Evolutionary conservation across 53 echinoderm and acorn worm genomes (phyloP), one percentile per base, ranked within the genome.

Genomic region (Patiria pectinifera): DNA sequence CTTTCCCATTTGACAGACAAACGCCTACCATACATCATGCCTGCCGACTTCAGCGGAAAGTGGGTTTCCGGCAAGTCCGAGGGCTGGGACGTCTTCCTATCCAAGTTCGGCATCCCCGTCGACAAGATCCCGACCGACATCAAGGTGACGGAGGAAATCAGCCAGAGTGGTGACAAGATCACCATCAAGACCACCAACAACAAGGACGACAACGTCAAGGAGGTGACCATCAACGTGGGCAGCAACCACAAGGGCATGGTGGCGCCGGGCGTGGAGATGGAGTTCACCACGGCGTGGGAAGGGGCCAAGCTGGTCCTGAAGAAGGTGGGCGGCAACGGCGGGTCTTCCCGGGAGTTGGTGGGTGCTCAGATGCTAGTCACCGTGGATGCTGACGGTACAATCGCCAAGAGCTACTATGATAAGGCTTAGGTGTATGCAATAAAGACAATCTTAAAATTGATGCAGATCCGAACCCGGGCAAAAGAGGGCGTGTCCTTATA

Each of bases 11-110:
- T 53, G 53, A 53, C 66, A 66, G 66, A 18, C 14, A 66, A 66
- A 66, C 66, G 3, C 15, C 66, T 14, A 14, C 15, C 66, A 14
- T 0, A 49, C 91, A 91, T 16, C 60, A 91, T 91, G 91, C 83
- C 91, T 71, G 95, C 91, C 3, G 83, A 91, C 82, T 87, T 96
- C 86, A 89, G 81, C 74, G 96, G 96, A 74, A 96, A 93, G 90
- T 96, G 96, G 96, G 86, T 80, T 35, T 95, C 94, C 71, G 85
- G 89, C 86, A 93, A 95, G 81, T 87, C 92, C 9, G 96, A 96
- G 91, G 93, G 93, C 83, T 93, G 95, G 92, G 90, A 82, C 4
- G 85, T 85, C 16, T 19, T 96, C 24, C 71, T 90, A 2, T 53
- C 76, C 46, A 90, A 89, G 23, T 61, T 95, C 70, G 80, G 80